Evolutionary conservation across 1,140 invertebrate genomes (phyloP).

Genomic region (Pseudomyrmex sp.): DNA sequence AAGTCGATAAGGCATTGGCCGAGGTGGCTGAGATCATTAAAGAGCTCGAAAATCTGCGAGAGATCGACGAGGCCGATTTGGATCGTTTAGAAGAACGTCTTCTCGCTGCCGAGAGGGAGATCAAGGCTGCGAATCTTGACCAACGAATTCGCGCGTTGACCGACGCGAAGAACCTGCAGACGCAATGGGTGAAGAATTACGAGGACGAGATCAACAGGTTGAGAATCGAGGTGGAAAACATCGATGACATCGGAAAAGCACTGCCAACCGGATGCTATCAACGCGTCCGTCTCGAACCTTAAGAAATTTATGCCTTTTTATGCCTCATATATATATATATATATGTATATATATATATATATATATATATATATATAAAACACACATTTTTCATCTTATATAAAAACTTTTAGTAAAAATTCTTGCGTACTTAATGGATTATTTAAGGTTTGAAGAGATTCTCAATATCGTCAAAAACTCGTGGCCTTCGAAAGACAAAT

Average conservation of each 20-base stretch:
- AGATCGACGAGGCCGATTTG: constrained; percentile 90
- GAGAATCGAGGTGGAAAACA: constrained; percentile 93
- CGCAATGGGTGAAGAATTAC: constrained; percentile 92
- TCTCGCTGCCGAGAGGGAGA: constrained; percentile 89
- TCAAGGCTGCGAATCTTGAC: constrained; percentile 91
- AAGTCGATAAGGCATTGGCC: constrained; percentile 92
- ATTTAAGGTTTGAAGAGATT: too few species aligned
- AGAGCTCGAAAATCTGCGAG: constrained; percentile 91
- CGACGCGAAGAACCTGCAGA: constrained; percentile 90
- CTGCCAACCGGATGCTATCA: constrained; percentile 95
- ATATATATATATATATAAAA: neutral
- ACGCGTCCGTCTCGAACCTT: constrained; percentile 87
- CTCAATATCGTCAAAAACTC: too few species aligned
- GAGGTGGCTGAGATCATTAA: constrained; percentile 93
- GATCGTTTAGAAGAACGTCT: constrained; percentile 91
- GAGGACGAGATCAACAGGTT: constrained; percentile 91
- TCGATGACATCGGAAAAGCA: constrained; percentile 92
- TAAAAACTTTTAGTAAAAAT: too few species aligned
- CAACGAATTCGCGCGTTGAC: constrained; percentile 90
- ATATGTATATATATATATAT: neutral
- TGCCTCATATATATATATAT: neutral
- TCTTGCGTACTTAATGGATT: too few species aligned
- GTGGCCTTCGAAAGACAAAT: too few species aligned
- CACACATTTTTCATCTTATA: too few species aligned
- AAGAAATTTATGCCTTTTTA: constrained; percentile 56